Conservation (phyloP, 2,797 vertebrate genomes). For the Phataginus tetradactyla region DNA sequence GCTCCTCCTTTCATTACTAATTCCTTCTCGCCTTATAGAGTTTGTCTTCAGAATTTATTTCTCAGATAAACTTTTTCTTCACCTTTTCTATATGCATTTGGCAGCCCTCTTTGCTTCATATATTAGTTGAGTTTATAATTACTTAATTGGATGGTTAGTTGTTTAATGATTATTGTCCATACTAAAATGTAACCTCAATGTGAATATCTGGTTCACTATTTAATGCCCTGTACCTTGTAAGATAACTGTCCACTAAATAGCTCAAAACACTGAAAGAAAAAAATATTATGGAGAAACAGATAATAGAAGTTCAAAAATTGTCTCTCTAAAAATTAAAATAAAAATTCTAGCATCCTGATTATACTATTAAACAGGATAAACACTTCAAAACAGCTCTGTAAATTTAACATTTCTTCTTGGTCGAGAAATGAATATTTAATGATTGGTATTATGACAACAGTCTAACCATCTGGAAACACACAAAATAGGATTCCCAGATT, state of each 20-base stretch:
- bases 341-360: neutral
- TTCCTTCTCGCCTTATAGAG: neutral
- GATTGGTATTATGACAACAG: neutral
- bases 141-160: neutral
- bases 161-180: neutral
- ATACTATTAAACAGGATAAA: neutral
- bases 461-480: neutral
- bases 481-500: neutral
- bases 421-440: conserved; percentile 16
- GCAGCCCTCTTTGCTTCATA: neutral
- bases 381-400: neutral
- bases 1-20: neutral
- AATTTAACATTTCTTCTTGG: neutral
- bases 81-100: neutral
- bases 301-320: neutral
- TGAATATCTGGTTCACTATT: neutral
- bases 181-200: neutral
- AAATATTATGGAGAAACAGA: neutral
- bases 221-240: neutral
- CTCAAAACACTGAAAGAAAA: conserved; percentile 4
- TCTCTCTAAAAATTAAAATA: neutral
- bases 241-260: neutral
- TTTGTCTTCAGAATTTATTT: neutral
- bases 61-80: neutral
- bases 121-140: neutral